Conservation (phyloP, 2,888 invertebrate genomes). For the Melikaiella ostensackeni region DNA sequence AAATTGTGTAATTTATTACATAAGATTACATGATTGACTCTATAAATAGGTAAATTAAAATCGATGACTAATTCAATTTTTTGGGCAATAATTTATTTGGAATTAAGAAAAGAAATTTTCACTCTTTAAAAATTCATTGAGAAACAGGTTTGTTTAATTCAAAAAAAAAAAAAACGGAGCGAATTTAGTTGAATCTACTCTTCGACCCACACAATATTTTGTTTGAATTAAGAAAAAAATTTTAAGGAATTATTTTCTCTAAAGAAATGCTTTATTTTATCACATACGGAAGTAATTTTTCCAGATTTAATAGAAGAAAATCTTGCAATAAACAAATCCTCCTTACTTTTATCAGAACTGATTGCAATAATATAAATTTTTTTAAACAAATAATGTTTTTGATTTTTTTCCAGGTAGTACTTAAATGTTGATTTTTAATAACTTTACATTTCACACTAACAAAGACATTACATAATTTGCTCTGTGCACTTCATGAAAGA, state of each 20-base stretch:
- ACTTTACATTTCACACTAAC: background rate
- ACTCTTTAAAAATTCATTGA: background rate
- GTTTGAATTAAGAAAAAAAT: background rate
- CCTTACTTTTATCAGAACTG: background rate
- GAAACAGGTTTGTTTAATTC: background rate
- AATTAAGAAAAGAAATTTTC: background rate
- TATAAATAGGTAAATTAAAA: background rate
- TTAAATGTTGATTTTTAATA: background rate
- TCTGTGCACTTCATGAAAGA: background rate
- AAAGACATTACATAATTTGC: background rate
- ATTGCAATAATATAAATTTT: background rate
- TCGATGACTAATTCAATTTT: background rate
- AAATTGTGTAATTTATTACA: too few species aligned
- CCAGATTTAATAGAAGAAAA: background rate
- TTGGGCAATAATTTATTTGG: background rate
- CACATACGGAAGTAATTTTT: background rate
- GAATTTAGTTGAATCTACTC: background rate
- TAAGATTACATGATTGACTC: too few species aligned
- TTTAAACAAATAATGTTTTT: background rate
- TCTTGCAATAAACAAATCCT: background rate
- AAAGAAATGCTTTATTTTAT: background rate
- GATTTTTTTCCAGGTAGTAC: background rate
- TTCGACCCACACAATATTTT: background rate
- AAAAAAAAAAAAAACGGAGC: background rate
- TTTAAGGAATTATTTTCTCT: background rate